Base-by-base conservation (phyloP, 2,113 vertebrate species). In the Acanthisitta chloris region DNA sequence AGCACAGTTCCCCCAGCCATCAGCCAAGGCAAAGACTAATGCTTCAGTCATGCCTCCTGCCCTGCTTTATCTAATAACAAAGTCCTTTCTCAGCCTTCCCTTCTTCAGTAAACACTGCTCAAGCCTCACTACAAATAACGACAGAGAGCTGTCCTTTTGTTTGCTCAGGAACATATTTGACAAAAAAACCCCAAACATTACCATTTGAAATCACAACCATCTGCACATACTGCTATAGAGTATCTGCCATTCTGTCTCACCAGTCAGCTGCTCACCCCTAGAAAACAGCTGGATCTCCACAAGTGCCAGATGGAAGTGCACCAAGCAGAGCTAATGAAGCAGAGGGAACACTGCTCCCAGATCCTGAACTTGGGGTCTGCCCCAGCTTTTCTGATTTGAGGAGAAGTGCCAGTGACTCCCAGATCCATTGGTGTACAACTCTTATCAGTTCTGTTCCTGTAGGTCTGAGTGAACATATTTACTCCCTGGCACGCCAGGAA, bases 391-490 rank as follows among this genome's bases (percentile, higher is more conserved):
- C 54, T 21, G 19, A 13, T 64, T 26, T 61, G 33, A 42, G 64
- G 24, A 34, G n/a, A 2, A 64, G 38, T 36, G 43, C 4, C 17
- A 76, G 65, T 5, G 8, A 45, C 48, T 85, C 31, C 21, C 86
- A 51, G 51, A 38, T 20, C 72, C 49, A 26, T 2, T 40, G 40
- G 46, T 2, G 0, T 31, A 15, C 0, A 0, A 7, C 51, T 51
- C 20, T 16, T 38, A 21, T 1, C 38, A 29, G 29, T 71, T 54
- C 78, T 15, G 31, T 24, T 70, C 46, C 81, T 78, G 42, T 42
- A 31, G 79, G 33, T 31, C 69, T 59, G 52, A 51, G 65, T 38
- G 43, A 73, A 57, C 5, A 1, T 7, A 51, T 76, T 87, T 52
- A 43, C 52, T 83, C 58, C 21, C n/a, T 40, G 45, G 9, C 4